Base-by-base conservation (phyloP, 2,888 invertebrate species). In the Anarsia innoxiella region DNA sequence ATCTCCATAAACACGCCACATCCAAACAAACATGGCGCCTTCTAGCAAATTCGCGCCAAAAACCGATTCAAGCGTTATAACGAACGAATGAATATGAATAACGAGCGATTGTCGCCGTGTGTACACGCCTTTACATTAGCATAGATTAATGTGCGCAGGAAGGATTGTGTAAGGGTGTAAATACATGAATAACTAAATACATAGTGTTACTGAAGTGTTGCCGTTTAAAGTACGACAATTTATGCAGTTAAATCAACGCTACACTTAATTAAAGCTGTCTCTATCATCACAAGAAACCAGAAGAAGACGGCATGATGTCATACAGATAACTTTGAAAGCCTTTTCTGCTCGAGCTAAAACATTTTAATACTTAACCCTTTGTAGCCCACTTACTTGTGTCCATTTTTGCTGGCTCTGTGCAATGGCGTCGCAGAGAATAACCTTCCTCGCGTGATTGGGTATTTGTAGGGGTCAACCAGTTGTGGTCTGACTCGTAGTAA, bases 351-450 rank as follows among this genome's bases (percentile, higher is more conserved):
- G n/a, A n/a, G n/a, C n/a, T n/a, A n/a, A n/a, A n/a, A n/a, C n/a
- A n/a, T n/a, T n/a, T n/a, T n/a, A n/a, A n/a, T n/a, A n/a, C n/a
- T n/a, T n/a, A n/a, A n/a, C n/a, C n/a, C n/a, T n/a, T n/a, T n/a
- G n/a, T n/a, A n/a, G n/a, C n/a, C n/a, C n/a, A 88, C 90, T 90
- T 68, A 93, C 93, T 91, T 92, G 77, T 94, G 94, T 3, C 97
- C 98, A 82, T 96, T 95, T 50, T 94, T 90, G 66, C 95, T 94
- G 43, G 97, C 97, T 48, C 96, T 87, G 73, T 97, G 97, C n/a
- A 98, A 87, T 1, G 96, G 93, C 6, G 97, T 93, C 62, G 94
- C 91, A 41, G 91, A 87, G 67, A 91, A 91, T 34, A 89, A 73
- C 55, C 66, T 86, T 61, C 56, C 88, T 30, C 68, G 62, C 29